These are phyloP conservation scores for Sclerurus mexicanus DNA, from an alignment of 2,113 vertebrate genomes.

Conservation along the genomic window DNA sequence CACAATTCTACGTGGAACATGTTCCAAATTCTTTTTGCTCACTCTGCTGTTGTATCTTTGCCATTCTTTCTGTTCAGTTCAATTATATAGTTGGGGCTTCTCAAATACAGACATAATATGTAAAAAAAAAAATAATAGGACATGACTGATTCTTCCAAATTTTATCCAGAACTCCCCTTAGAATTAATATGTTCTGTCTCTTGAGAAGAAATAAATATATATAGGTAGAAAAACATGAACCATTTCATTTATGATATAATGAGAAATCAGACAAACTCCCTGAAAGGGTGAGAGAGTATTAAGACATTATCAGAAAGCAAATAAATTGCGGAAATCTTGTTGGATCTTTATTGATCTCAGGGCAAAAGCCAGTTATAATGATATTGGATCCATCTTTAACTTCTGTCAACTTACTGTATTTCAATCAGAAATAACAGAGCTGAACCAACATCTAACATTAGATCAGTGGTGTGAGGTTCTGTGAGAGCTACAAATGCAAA, in stretches of 20 bases:
- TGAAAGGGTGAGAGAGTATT: not conserved
- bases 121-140: not conserved
- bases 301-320: not conserved
- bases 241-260: not conserved
- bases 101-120: not conserved
- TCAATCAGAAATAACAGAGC: not conserved
- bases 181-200: not conserved
- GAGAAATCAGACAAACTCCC: not conserved
- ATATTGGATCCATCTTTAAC: not conserved
- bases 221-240: accelerated
- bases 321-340: not conserved
- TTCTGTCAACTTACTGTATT: not conserved
- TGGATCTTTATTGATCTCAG: not conserved
- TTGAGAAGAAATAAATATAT: not conserved
- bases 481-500: constrained; percentile 25
- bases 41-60: not conserved
- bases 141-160: not conserved
- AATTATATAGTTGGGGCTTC: not conserved
- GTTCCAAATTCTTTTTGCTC: not conserved
- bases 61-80: not conserved
- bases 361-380: not conserved
- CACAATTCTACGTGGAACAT: not conserved
- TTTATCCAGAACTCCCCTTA: not conserved
- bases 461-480: not conserved
- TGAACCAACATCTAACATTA: not conserved